Conservation (phyloP, 2,797 vertebrate species). For the Rhynchotus rufescens region DNA sequence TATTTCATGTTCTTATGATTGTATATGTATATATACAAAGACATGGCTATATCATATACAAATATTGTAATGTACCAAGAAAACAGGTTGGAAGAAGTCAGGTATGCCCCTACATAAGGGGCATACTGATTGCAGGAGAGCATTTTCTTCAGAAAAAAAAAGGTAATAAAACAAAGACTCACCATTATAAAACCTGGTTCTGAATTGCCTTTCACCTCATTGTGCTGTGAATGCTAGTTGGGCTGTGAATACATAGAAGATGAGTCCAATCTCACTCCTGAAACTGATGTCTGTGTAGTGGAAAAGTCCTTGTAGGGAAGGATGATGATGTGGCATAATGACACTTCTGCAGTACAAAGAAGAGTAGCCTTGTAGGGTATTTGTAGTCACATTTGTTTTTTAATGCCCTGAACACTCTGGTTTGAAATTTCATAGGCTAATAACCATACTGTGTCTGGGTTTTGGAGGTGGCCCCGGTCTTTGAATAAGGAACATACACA, state of each 20-base stretch:
- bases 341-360: not conserved
- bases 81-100: not conserved
- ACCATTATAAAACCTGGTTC: not conserved
- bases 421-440: not conserved
- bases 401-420: not conserved
- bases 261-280: not conserved
- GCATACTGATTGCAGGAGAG: not conserved
- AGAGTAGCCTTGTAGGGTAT: not conserved
- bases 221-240: not conserved
- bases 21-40: not conserved
- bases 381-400: rapidly evolving
- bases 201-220: not conserved
- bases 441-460: not conserved
- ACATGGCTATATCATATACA: not conserved
- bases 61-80: not conserved
- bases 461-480: not conserved
- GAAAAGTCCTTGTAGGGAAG: not conserved
- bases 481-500: not conserved
- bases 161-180: not conserved
- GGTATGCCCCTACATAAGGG: not conserved
- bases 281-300: not conserved
- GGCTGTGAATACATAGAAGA: not conserved
- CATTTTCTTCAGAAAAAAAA: not conserved
- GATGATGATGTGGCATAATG: not conserved
- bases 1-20: not conserved